Base-by-base conservation (phyloP, 2,797 vertebrate genomes). In the Steatocranus sp. region DNA sequence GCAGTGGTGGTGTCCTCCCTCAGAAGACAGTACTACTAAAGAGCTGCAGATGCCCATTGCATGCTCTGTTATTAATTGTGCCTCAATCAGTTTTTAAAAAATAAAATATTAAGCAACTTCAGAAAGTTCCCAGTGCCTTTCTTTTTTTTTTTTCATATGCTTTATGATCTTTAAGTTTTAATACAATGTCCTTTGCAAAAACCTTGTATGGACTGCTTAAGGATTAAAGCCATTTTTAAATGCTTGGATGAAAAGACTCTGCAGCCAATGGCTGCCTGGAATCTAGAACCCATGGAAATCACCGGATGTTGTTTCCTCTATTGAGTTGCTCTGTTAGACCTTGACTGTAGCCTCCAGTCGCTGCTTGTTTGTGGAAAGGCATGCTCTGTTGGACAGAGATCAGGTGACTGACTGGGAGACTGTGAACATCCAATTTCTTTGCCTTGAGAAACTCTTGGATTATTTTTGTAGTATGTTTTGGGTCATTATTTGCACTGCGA, bases 11-110 rank as follows among this genome's bases (percentile, higher is more conserved):
- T 80, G 18, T 68, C 78, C 11, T 76, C 83, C 20, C 74, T 84
- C 58, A 66, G 78, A 34, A 76, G 41, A 5, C 83, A 84, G 41
- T 80, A 84, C 78, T 12, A 58, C 56, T 76, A 70, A 11, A 48
- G n/a, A 34, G n/a, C 18, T 12, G 43, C 66, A 50, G 27, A 25
- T 15, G 9, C 18, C 14, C 3, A 0, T 6, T 7, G 68, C 11
- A 6, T 34, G 2, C 18, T 46, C 30, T 48, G 43, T 27, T 3
- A 53, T 53, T 53, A 53, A 53, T 53, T 53, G 7, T 53, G 23
- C 11, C 23, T 53, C 50, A 53, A 25, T 25, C 14, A 0, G 4
- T 25, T 53, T 53, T 8, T 0, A 3, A 27, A 53, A 54, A 27
- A 54, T 15, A 54, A 54, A 27, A 54, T 3, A 9, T 8, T 54